A percentile compares a stretch with the other conserved stretches of the same genome.
phyloP scores from a whole-genome alignment of 2,113 vertebrate species.

The Dipodomys stephensi region DNA sequence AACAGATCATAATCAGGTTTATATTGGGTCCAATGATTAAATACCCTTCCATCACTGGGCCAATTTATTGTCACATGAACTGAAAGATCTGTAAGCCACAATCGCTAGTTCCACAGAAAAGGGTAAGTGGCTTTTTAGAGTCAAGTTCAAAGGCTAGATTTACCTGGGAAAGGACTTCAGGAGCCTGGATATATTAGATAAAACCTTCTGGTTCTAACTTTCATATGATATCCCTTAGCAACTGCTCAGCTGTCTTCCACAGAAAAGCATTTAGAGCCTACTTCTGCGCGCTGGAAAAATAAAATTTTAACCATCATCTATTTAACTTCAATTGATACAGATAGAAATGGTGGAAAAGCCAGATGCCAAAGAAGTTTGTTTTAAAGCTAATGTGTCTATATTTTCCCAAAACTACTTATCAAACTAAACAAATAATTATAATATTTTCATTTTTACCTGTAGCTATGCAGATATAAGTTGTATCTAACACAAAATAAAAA shows the following conservation, averaged over 20 bases:
- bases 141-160: slow-evolving; percentile 48
- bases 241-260: slow-evolving; percentile 47
- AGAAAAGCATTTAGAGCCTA: slow-evolving; percentile 61
- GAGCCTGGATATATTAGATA: slow-evolving; percentile 29
- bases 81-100: slow-evolving; percentile 34
- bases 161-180: slow-evolving; percentile 4
- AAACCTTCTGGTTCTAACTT: slow-evolving; percentile 46
- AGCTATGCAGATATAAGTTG: slow-evolving; percentile 62
- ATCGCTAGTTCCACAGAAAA: not conserved
- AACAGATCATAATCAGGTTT: slow-evolving; percentile 51
- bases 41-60: not conserved
- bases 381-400: slow-evolving; percentile 64
- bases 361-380: slow-evolving; percentile 45
- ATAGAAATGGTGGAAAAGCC: slow-evolving; percentile 61
- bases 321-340: slow-evolving; percentile 54
- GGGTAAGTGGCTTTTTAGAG: slow-evolving; percentile 32
- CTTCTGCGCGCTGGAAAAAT: slow-evolving; percentile 54
- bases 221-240: slow-evolving; percentile 14
- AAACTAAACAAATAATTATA: slow-evolving; percentile 68
- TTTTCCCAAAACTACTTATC: slow-evolving; percentile 57
- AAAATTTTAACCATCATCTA: slow-evolving; percentile 57
- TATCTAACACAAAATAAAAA: slow-evolving; percentile 70
- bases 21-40: slow-evolving; percentile 40
- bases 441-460: slow-evolving; percentile 67
- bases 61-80: slow-evolving; percentile 29